A percentile compares a stretch with the other conserved stretches of the same genome.
Evolutionary conservation across 2,797 vertebrate species (phyloP).

Genomic region (Takifugu ocellatus): DNA sequence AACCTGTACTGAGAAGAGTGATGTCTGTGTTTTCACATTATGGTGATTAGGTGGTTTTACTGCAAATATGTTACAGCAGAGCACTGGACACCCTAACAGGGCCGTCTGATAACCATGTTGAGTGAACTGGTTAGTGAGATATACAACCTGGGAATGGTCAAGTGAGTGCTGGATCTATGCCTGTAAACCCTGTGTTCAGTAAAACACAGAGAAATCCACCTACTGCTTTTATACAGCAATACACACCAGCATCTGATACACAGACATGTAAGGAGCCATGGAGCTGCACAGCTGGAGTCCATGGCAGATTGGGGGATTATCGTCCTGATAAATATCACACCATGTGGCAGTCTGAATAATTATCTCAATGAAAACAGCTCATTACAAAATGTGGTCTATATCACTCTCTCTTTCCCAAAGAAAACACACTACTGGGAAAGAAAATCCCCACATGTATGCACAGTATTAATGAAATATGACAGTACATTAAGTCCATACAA

Average conservation of each 20-base stretch:
- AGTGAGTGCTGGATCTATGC: slow-evolving; percentile 10
- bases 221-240: neutral
- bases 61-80: no score
- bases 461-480: slow-evolving; percentile 44
- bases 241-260: slow-evolving; percentile 5
- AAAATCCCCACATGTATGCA: slow-evolving; percentile 27
- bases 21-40: neutral
- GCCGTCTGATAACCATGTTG: neutral
- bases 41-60: neutral
- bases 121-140: neutral
- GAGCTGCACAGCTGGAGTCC: slow-evolving; percentile 62
- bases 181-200: slow-evolving; percentile 1
- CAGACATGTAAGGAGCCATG: slow-evolving; percentile 26
- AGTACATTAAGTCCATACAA: slow-evolving; percentile 31
- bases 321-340: slow-evolving; percentile 63
- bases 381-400: slow-evolving; percentile 54
- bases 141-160: neutral
- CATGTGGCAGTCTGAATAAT: slow-evolving; percentile 70
- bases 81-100: neutral
- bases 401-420: slow-evolving; percentile 22
- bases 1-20: slow-evolving; percentile 14
- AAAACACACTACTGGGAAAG: slow-evolving; percentile 49
- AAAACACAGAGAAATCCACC: slow-evolving; percentile 5
- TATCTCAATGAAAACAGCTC: slow-evolving; percentile 70
- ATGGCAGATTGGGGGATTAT: slow-evolving; percentile 65